Percentiles rank a stretch among this genome's conserved stretches.
Conservation (phyloP, 2,888 invertebrate species). For the Callosobruchus maculatus region DNA sequence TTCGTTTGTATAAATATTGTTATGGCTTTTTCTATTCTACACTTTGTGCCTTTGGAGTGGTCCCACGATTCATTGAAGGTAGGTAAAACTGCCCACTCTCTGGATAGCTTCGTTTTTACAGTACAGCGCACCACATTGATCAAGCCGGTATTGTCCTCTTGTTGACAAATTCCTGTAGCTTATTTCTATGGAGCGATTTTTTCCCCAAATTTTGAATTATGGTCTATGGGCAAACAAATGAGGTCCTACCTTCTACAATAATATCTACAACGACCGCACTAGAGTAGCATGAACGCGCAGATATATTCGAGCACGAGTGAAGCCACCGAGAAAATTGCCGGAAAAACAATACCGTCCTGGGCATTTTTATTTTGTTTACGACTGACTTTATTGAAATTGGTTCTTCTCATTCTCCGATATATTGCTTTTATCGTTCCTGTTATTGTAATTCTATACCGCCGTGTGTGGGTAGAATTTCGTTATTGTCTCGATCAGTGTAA, state of each 20-base stretch:
- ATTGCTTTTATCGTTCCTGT: not conserved
- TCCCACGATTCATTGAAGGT: no score
- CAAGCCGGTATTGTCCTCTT: no score
- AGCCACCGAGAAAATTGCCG: not conserved
- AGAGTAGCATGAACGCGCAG: not conserved
- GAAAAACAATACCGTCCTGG: not conserved
- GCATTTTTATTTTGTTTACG: not conserved
- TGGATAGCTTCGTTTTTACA: no score
- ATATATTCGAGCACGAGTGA: not conserved
- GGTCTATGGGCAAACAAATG: no score
- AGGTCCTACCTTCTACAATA: not conserved
- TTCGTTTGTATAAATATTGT: no score
- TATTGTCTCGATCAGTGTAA: not conserved
- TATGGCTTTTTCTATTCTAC: no score
- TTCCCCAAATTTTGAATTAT: no score
- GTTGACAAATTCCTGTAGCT: no score
- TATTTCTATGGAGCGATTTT: no score
- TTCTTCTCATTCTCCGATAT: not conserved
- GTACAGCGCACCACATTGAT: no score
- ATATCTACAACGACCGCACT: not conserved
- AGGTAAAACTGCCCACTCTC: no score
- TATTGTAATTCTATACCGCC: not conserved
- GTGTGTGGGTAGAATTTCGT: not conserved
- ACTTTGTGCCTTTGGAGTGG: no score
- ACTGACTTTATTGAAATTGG: not conserved